These are phyloP conservation scores for Spinibarbus caldwelli DNA, from an alignment of 2,797 vertebrate species.

Conservation along the genomic window DNA sequence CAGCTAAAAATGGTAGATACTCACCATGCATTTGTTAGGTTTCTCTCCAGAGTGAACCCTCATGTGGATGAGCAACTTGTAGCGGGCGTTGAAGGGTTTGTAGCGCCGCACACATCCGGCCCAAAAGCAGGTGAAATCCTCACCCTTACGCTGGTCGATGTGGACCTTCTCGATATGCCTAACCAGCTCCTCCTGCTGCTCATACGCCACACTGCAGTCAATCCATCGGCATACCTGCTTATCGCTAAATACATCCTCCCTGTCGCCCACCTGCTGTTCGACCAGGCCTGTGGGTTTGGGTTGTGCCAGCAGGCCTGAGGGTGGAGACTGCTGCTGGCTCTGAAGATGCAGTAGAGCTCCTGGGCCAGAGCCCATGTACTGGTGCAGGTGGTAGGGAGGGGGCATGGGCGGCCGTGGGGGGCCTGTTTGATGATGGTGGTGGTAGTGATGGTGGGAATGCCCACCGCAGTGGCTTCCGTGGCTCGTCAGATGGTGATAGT, in stretches of 20 bases:
- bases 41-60: slow-evolving; percentile 99
- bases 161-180: slow-evolving; percentile 99
- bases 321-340: slow-evolving; percentile 70
- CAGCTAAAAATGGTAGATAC: slow-evolving; percentile 65
- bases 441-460: slow-evolving; percentile 57
- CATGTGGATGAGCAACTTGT: slow-evolving; percentile 99
- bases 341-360: slow-evolving; percentile 79
- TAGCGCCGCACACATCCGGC: slow-evolving; percentile 95
- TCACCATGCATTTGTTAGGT: slow-evolving; percentile 99
- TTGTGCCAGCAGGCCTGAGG: slow-evolving; percentile 72
- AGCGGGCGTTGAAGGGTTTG: slow-evolving; percentile 98
- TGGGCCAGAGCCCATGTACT: slow-evolving; percentile 77
- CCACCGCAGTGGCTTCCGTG: slow-evolving; percentile 69
- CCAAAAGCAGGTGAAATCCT: slow-evolving; percentile 99
- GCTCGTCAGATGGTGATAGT: slow-evolving; percentile 75
- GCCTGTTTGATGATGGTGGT: slow-evolving; percentile 70
- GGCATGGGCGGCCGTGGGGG: slow-evolving; percentile 86
- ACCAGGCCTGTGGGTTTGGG: slow-evolving; percentile 74
- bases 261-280: slow-evolving; percentile 66
- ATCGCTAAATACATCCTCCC: slow-evolving; percentile 78
- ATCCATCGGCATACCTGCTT: slow-evolving; percentile 96
- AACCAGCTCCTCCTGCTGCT: slow-evolving; percentile 98
- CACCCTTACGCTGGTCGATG: slow-evolving; percentile 97
- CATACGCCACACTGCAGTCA: slow-evolving; percentile 93
- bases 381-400: slow-evolving; percentile 92